A percentile compares a stretch with the other conserved stretches of the same genome.
Evolutionary conservation across 2,113 vertebrate species (phyloP).

Genomic region (Gobius niger): DNA sequence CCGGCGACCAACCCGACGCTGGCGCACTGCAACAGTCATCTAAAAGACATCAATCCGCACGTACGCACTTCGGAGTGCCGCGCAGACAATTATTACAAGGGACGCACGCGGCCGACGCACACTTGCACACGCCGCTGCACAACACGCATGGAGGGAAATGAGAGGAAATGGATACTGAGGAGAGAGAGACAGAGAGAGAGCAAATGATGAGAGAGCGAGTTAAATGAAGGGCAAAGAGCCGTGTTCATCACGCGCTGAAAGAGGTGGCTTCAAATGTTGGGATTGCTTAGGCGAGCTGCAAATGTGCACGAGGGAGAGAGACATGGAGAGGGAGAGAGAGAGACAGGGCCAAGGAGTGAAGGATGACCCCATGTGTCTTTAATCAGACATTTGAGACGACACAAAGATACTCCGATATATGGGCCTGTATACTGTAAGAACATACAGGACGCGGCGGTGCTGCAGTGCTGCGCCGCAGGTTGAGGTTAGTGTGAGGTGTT

Average conservation of each 20-base stretch:
- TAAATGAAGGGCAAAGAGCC: conserved; percentile 48
- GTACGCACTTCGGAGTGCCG: conserved; percentile 1
- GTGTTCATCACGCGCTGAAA: conserved; percentile 42
- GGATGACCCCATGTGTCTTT: conserved; percentile 48
- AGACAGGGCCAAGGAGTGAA: background rate
- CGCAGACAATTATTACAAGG: conserved; percentile 37
- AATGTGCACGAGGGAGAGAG: background rate
- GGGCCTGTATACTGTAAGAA: background rate
- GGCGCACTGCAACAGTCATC: conserved; percentile 81
- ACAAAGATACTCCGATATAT: conserved; percentile 9
- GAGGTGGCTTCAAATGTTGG: conserved; percentile 26
- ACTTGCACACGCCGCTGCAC: conserved; percentile 61
- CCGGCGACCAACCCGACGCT: conserved; percentile 78
- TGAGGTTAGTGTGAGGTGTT: background rate
- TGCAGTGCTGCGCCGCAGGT: too few species aligned
- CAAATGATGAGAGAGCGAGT: conserved; percentile 35
- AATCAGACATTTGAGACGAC: conserved; percentile 38
- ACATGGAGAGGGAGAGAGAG: conserved; percentile 30
- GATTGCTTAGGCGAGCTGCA: conserved; percentile 27
- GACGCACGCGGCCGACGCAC: conserved; percentile 26
- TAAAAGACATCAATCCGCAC: conserved; percentile 61
- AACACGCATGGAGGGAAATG: conserved; percentile 58
- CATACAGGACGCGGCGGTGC: background rate
- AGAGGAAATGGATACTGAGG: conserved; percentile 41
- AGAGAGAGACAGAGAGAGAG: conserved; percentile 15